Evolutionary conservation across 2,797 vertebrate species (phyloP).

Genomic region (Cetoscarus ocellatus): DNA sequence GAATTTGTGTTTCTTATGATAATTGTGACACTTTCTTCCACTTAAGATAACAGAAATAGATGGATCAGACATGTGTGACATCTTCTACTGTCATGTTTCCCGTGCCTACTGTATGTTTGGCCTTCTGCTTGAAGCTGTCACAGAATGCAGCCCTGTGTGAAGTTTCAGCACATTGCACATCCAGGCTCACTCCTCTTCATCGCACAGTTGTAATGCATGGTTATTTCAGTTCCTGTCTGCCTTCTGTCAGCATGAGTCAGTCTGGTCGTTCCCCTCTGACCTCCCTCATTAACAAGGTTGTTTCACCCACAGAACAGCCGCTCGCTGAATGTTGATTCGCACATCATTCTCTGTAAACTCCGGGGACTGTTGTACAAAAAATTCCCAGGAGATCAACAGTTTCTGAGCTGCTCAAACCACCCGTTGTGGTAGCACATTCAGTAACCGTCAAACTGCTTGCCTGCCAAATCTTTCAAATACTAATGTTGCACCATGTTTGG

Average conservation of each 20-base stretch:
- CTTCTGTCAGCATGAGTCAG: conserved; percentile 10
- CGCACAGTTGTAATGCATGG: background rate
- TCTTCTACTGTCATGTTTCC: background rate
- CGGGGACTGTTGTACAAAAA: conserved; percentile 1
- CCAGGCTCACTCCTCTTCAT: background rate
- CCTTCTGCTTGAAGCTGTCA: background rate
- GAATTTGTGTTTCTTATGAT: conserved; percentile 26
- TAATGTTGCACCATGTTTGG: background rate
- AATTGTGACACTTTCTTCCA: conserved; percentile 42
- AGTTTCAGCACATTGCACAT: background rate
- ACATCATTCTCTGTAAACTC: conserved; percentile 13
- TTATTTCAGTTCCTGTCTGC: conserved; percentile 13
- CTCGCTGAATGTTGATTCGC: conserved; percentile 20
- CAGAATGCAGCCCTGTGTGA: background rate
- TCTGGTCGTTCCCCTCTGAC: conserved; percentile 15
- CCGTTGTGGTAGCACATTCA: background rate
- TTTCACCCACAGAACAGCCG: conserved; percentile 1
- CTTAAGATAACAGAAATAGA: conserved; percentile 24
- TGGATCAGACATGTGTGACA: background rate
- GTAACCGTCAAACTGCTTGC: background rate
- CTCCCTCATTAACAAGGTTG: conserved; percentile 19
- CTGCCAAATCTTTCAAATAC: background rate
- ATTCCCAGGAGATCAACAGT: conserved; percentile 6
- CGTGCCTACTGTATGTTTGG: background rate
- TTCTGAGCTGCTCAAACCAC: background rate